Evolutionary conservation across 2,888 invertebrate genomes (phyloP).

Genomic region (Panopea generosa): DNA sequence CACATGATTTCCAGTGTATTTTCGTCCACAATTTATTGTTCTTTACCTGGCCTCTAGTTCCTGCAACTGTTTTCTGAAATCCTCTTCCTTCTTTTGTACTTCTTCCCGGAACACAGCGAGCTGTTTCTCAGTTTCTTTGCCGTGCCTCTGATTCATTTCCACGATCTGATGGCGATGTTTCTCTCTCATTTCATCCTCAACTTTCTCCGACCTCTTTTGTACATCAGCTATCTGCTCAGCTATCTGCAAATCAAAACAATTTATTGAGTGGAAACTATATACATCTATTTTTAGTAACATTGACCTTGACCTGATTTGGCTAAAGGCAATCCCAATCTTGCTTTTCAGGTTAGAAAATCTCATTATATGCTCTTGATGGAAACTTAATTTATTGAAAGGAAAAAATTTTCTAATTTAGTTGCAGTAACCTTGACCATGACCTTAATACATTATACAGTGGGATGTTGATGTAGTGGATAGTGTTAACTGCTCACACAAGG

Average conservation of each 20-base stretch:
- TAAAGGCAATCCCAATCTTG: no score
- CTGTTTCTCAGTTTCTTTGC: slow-evolving; percentile 73
- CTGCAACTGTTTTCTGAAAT: slow-evolving; percentile 69
- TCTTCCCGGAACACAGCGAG: slow-evolving; percentile 72
- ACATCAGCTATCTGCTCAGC: slow-evolving; percentile 77
- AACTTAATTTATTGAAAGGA: no score
- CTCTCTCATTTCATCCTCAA: slow-evolving; percentile 70
- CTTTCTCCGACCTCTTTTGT: slow-evolving; percentile 67
- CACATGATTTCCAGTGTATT: not conserved
- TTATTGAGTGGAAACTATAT: no score
- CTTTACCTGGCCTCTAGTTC: slow-evolving; percentile 74
- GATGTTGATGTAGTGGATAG: no score
- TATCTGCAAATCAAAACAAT: slow-evolving; percentile 70
- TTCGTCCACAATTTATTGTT: not conserved
- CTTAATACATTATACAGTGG: no score
- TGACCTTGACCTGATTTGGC: no score
- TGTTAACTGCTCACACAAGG: no score
- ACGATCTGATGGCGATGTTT: slow-evolving; percentile 74
- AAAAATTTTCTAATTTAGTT: no score
- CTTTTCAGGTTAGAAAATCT: no score
- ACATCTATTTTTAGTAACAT: no score
- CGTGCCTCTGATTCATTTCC: slow-evolving; percentile 76
- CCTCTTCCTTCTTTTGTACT: slow-evolving; percentile 72
- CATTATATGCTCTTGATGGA: no score
- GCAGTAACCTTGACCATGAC: no score